Evolutionary conservation across 2,888 invertebrate species (phyloP).

Genomic region (Leucozona laternaria): DNA sequence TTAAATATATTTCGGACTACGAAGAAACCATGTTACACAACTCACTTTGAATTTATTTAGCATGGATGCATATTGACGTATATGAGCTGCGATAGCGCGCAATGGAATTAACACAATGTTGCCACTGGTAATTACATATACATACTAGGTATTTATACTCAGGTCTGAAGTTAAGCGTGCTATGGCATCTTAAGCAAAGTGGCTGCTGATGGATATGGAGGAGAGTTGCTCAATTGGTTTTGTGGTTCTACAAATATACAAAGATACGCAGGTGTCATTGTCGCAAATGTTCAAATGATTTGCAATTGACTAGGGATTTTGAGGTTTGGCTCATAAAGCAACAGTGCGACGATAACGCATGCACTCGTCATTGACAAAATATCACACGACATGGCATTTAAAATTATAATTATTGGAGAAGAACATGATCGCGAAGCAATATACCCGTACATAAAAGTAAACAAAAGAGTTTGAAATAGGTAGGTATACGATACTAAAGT

Average conservation of each 20-base stretch:
- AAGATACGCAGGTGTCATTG: not conserved
- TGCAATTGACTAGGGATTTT: not conserved
- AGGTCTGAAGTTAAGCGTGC: not conserved
- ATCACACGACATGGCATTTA: too few relatives aligned
- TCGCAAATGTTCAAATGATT: not conserved
- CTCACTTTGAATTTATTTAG: slow-evolving; percentile 52
- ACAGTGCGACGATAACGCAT: too few relatives aligned
- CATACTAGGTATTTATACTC: not conserved
- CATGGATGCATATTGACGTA: slow-evolving; percentile 46
- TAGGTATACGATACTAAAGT: too few relatives aligned
- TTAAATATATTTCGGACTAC: not conserved
- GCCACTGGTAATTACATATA: slow-evolving; percentile 18
- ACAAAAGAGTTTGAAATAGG: too few relatives aligned
- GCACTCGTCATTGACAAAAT: too few relatives aligned
- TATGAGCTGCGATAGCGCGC: slow-evolving; percentile 56
- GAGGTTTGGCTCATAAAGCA: not conserved
- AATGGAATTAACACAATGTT: slow-evolving; percentile 45
- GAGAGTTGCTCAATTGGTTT: slow-evolving; percentile 11
- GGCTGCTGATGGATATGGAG: slow-evolving; percentile 13
- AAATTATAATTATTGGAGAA: too few relatives aligned
- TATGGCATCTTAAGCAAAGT: not conserved
- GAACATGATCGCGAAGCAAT: too few relatives aligned
- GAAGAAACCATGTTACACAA: slow-evolving; percentile 34
- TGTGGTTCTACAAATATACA: not conserved
- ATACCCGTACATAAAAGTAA: too few relatives aligned